These are phyloP conservation scores for Doris montereyensis DNA, from an alignment of 2,888 invertebrate genomes.

Conservation along the genomic window DNA sequence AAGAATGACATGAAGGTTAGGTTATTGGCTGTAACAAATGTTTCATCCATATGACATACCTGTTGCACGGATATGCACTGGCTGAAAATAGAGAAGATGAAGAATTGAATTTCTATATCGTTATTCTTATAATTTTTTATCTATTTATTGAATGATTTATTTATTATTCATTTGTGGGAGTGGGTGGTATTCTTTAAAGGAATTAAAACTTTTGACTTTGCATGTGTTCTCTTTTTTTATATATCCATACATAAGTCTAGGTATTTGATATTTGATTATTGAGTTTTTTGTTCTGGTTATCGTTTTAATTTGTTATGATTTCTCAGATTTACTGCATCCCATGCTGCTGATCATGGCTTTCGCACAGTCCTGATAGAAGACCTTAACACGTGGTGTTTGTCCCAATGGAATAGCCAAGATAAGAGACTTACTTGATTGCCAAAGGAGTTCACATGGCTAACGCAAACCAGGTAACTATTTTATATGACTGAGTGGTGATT, in stretches of 20 bases:
- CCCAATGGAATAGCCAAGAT: conserved; percentile 87
- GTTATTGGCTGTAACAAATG: too few relatives aligned
- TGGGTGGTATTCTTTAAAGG: too few relatives aligned
- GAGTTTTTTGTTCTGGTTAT: too few relatives aligned
- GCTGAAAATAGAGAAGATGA: too few relatives aligned
- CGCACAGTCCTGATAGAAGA: conserved; percentile 91
- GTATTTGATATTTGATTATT: neutral
- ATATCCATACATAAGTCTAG: neutral
- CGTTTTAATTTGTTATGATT: conserved; percentile 40
- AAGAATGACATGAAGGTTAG: too few relatives aligned
- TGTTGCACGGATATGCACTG: too few relatives aligned
- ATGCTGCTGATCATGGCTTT: conserved; percentile 91
- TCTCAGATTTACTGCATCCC: conserved; percentile 87
- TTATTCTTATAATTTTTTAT: too few relatives aligned
- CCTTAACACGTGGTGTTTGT: conserved; percentile 90
- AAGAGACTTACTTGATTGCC: conserved; percentile 75
- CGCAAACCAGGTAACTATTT: conserved; percentile 11
- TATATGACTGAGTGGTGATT: too few relatives aligned
- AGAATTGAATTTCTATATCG: too few relatives aligned
- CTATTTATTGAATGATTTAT: too few relatives aligned
- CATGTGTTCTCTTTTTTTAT: neutral
- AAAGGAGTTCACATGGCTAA: conserved; percentile 34
- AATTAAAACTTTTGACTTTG: neutral
- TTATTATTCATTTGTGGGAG: too few relatives aligned
- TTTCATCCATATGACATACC: too few relatives aligned